Evolutionary conservation across 1,140 invertebrate genomes (phyloP).

Genomic region (Pseudomyrmex dendroicus): DNA sequence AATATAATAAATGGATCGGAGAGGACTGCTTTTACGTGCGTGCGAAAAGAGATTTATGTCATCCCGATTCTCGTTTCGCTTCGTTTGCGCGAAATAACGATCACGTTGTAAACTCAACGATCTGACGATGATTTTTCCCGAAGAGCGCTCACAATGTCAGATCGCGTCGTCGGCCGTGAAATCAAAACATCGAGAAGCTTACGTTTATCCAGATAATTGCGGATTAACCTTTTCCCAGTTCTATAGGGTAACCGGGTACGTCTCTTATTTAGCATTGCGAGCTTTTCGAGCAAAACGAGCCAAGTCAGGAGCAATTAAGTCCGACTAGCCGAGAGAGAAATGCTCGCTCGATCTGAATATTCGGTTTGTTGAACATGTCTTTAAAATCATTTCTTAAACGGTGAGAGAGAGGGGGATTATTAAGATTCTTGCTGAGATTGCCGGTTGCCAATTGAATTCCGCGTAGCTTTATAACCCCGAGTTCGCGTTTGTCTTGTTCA

Average conservation of each 20-base stretch:
- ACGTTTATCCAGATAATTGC: constrained; percentile 1
- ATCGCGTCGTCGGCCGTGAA: background rate
- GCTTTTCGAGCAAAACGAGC: background rate
- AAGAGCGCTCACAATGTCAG: background rate
- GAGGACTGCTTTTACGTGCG: too few relatives aligned
- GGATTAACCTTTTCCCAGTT: background rate
- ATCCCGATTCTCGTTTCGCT: background rate
- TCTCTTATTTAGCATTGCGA: background rate
- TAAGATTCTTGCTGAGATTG: constrained; percentile 4
- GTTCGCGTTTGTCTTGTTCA: background rate
- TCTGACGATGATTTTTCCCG: background rate
- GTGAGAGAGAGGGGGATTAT: background rate
- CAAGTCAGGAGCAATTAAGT: constrained; percentile 4
- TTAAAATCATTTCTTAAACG: background rate
- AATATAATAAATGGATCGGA: background rate
- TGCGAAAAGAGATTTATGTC: background rate
- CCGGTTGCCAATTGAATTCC: constrained; percentile 12
- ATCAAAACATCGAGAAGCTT: background rate
- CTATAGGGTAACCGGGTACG: background rate
- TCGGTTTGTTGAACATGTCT: background rate
- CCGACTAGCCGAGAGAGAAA: background rate
- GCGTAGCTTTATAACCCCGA: background rate
- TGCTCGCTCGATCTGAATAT: background rate
- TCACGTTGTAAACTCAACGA: too few relatives aligned
- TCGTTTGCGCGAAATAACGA: background rate